Conservation (phyloP, 2,113 vertebrate genomes). For the Spermophilus dauricus region DNA sequence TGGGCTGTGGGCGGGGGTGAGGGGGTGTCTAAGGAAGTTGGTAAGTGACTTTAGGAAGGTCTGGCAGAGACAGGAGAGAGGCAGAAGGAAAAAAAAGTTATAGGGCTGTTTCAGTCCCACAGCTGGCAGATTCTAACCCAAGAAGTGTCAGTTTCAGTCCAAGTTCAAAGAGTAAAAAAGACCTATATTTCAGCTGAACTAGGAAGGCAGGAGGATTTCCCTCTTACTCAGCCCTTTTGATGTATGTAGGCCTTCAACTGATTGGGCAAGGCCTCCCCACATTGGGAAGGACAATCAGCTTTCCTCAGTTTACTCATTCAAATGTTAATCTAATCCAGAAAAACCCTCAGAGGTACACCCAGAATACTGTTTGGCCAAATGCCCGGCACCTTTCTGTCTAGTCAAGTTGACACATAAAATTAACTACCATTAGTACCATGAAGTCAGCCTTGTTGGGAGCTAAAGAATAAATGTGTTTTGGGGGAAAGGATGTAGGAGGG, state of each 20-base stretch:
- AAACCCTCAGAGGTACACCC: not conserved
- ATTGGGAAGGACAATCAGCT: not conserved
- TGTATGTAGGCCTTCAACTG: not conserved
- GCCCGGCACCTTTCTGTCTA: not conserved
- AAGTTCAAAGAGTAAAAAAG: conserved; percentile 18
- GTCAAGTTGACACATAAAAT: not conserved
- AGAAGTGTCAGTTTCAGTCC: conserved; percentile 11
- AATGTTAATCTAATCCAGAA: conserved; percentile 7
- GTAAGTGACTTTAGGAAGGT: not conserved
- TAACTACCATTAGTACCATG: not conserved
- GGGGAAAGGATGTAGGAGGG: not conserved
- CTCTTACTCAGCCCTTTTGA: not conserved
- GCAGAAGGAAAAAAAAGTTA: not conserved
- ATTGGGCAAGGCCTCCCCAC: not conserved
- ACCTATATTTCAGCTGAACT: not conserved
- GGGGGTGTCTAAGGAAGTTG: not conserved
- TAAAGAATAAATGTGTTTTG: not conserved
- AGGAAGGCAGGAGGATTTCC: not conserved
- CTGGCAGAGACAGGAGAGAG: not conserved
- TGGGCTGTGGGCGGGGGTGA: too few species aligned
- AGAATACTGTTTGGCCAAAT: conserved; percentile 26
- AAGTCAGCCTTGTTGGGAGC: not conserved
- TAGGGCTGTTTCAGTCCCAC: not conserved
- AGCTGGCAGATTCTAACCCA: not conserved
- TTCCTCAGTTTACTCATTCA: not conserved